Evolutionary conservation across 2,113 vertebrate species (phyloP), one percentile per base, ranked within the genome.

Genomic region (Corynorhinus townsendii): DNA sequence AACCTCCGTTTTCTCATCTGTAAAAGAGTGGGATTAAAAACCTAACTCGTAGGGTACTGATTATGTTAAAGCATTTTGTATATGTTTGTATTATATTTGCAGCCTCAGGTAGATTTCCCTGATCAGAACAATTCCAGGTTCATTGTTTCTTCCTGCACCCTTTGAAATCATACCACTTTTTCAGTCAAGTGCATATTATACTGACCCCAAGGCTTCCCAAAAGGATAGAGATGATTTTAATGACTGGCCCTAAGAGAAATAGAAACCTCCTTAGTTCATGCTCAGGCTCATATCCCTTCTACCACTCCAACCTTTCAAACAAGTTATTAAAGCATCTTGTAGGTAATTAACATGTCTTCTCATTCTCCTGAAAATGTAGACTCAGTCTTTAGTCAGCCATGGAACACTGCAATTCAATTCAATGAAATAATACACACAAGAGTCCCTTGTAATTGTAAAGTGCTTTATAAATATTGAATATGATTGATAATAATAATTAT

Each of bases 351-450:
- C 24, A 68, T 73, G 43, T 66, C 56, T 86, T 81, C 11, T 10
- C 17, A 71, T 47, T 1, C 56, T 22, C 35, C 9, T 69, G 26
- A 72, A 80, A 91, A 86, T 56, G 59, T 56, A 76, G 56, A 24
- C 12, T 90, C 24, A 73, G 26, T 80, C 59, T 66, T 75, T 84
- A 43, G 22, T 88, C 45, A 77, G 40, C 43, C 26, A 45, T 1
- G 62, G 59, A 91, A 89, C 28, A 87, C 89, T 87, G 12, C 24
- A 87, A 62, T 92, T 92, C 33, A 71, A 85, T 69, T 87, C n/a
- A 76, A 24, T 77, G 59, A 89, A 93, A 88, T 73, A 64, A 80
- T 24, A 91, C 3, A 38, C 88, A 40, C 12, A 40, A 54, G 76
- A 76, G 14, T 76, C 85, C n/a, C 17, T 93, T 91, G 3, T 66